A percentile compares a stretch with the other conserved stretches of the same genome.
Evolutionary conservation across 2,888 invertebrate genomes (phyloP).

Genomic region (Cosmorhoe ocellata): DNA sequence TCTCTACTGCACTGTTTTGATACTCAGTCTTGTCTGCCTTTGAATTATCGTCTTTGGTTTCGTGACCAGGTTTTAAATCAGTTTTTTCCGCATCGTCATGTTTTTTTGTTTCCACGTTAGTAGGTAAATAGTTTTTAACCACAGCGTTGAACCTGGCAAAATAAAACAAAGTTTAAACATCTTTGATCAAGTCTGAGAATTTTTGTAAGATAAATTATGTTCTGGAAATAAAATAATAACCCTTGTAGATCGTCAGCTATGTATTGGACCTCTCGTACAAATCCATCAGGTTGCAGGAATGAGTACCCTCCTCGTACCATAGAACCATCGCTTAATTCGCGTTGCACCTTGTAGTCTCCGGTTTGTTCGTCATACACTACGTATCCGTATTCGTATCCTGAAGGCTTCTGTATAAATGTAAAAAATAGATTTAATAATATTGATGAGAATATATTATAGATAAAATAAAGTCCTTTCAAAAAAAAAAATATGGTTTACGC

Average conservation of each 20-base stretch:
- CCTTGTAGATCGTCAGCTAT: slow-evolving; percentile 79
- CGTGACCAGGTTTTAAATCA: slow-evolving; percentile 44
- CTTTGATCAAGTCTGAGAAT: too few species aligned
- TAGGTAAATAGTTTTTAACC: slow-evolving; percentile 62
- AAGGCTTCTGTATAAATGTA: slow-evolving; percentile 10
- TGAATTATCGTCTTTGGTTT: slow-evolving; percentile 52
- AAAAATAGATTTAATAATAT: too few species aligned
- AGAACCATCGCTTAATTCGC: slow-evolving; percentile 78
- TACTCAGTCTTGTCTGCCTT: slow-evolving; percentile 20
- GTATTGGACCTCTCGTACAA: slow-evolving; percentile 77
- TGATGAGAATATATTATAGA: too few species aligned
- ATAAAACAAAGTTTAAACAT: slow-evolving; percentile 2
- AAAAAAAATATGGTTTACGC: too few species aligned
- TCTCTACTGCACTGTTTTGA: not conserved
- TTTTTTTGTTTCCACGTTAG: slow-evolving; percentile 30
- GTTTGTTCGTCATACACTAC: slow-evolving; percentile 79
- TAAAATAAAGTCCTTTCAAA: too few species aligned
- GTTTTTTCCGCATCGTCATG: slow-evolving; percentile 22
- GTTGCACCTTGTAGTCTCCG: slow-evolving; percentile 79
- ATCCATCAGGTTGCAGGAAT: slow-evolving; percentile 80
- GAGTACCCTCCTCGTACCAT: slow-evolving; percentile 79
- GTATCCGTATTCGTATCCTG: slow-evolving; percentile 72
- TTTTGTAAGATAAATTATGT: too few species aligned
- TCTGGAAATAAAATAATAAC: slow-evolving; percentile 41
- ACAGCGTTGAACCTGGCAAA: slow-evolving; percentile 66